Percentiles rank a stretch among this genome's conserved stretches.
These are phyloP conservation scores for Gasterosteus nipponicus DNA, from an alignment of 2,113 vertebrate genomes.

Conservation along the genomic window DNA sequence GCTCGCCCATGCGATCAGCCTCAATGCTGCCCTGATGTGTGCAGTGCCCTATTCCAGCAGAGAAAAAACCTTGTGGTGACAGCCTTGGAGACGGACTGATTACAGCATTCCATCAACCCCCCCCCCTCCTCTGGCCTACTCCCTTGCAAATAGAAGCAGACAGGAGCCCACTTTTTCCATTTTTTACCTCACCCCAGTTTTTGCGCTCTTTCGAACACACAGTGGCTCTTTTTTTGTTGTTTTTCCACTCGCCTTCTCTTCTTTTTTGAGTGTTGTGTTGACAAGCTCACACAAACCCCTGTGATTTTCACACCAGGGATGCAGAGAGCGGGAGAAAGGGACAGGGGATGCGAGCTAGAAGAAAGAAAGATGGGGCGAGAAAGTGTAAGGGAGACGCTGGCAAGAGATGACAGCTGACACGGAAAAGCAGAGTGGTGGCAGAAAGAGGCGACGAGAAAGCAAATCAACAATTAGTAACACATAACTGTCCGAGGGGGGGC, in stretches of 20 bases:
- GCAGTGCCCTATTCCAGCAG: conserved; percentile 54
- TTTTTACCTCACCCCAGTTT: conserved; percentile 64
- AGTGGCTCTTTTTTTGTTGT: conserved; percentile 26
- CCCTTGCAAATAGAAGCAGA: conserved; percentile 71
- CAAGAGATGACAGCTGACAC: conserved; percentile 65
- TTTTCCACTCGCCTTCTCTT: conserved; percentile 38
- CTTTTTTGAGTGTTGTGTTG: conserved; percentile 74
- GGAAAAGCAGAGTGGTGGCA: conserved; percentile 60
- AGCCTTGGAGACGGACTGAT: conserved; percentile 73
- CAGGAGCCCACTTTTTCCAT: conserved; percentile 72
- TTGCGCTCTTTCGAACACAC: conserved; percentile 53
- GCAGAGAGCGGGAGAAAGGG: conserved; percentile 57
- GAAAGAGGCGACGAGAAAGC: conserved; percentile 67
- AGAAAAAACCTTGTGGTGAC: conserved; percentile 68
- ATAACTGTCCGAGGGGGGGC: conserved; percentile 66
- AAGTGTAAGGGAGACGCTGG: conserved; percentile 60
- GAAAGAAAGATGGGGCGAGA: conserved; percentile 55
- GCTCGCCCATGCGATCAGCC: conserved; percentile 69
- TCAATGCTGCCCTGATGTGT: conserved; percentile 60
- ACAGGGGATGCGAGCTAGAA: conserved; percentile 45
- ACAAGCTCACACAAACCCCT: conserved; percentile 78
- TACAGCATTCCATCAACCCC: conserved; percentile 74
- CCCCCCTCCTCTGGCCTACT: conserved; percentile 40
- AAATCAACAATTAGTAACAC: conserved; percentile 82
- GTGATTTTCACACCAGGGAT: conserved; percentile 78